Evolutionary conservation across 2,888 invertebrate species (phyloP), one percentile per base, ranked within the genome.

Genomic region (Dorcus parallelipipedus): DNA sequence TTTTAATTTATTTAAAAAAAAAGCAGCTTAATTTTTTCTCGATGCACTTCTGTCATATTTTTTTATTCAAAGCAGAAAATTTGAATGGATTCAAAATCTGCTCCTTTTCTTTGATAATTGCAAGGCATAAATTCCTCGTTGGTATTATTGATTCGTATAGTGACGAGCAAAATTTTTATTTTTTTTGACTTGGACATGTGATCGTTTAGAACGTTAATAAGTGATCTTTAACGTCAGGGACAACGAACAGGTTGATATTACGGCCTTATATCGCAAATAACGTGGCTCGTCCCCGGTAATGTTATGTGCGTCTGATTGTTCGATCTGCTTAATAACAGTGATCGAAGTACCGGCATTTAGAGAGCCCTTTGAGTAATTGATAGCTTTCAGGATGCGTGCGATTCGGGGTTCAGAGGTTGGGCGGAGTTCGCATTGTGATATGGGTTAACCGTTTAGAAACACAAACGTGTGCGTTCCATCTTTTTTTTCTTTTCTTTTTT

Each of bases 351-450:
- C 58, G 59, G 62, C 63, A 62, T 63, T 67, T 67, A 65, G 67
- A 65, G 67, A 67, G 64, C 64, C 67, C 67, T 68, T 65, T 67
- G 60, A 60, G 54, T 67, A 68, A 68, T 68, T 68, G 65, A 65
- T 65, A 58, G 67, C 63, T 67, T 65, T 64, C 66, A 57, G 60
- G 26, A 52, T 41, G 45, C 39, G 48, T 53, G 65, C 64, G 57
- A 65, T 65, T 65, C 62, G 47, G 56, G 55, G 62, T 59, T 63
- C 64, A 59, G 62, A 62, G 67, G 58, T 62, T 61, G 67, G 67
- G 66, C 64, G 67, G 66, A 63, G 65, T 64, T 66, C 60, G 64
- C 66, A 64, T 60, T 64, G 59, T 67, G 67, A 67, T 64, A 59
- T 67, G 67, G 67, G 67, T 67, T 58, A 41, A 41, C 61, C 54